Evolutionary conservation across 2,113 vertebrate genomes (phyloP).

Genomic region (Siniperca knerii): DNA sequence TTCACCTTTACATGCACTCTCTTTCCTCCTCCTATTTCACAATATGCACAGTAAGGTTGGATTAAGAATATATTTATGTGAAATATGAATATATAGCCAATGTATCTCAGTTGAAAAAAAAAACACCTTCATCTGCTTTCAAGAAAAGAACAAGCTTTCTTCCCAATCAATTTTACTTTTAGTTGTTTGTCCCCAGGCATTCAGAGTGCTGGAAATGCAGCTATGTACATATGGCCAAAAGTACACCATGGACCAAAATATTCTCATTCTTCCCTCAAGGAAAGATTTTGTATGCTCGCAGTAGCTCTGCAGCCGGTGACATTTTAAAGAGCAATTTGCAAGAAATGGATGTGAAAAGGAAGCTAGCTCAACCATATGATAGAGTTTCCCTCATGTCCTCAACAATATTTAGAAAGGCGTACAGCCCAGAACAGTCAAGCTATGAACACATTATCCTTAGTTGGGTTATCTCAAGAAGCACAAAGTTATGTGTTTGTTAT

Average conservation of each 20-base stretch:
- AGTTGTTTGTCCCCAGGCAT: slow-evolving; percentile 8
- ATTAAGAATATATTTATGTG: background rate
- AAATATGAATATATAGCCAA: slow-evolving; percentile 6
- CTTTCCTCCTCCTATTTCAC: slow-evolving; percentile 1
- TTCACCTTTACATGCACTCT: background rate
- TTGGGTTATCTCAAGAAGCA: slow-evolving; percentile 24
- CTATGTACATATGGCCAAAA: slow-evolving; percentile 22
- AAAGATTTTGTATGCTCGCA: slow-evolving; percentile 33
- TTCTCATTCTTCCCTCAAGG: slow-evolving; percentile 26
- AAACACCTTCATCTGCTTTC: slow-evolving; percentile 7
- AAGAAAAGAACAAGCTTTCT: slow-evolving; percentile 30
- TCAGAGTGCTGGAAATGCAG: slow-evolving; percentile 24
- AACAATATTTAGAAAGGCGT: slow-evolving; percentile 45
- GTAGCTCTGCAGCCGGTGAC: slow-evolving; percentile 59
- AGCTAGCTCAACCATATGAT: slow-evolving; percentile 67
- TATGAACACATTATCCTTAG: slow-evolving; percentile 40
- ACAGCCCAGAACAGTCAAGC: slow-evolving; percentile 15
- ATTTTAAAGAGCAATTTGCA: slow-evolving; percentile 73
- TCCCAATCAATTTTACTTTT: slow-evolving; percentile 14
- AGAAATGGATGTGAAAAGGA: slow-evolving; percentile 53
- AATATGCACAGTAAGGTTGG: background rate
- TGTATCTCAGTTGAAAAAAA: slow-evolving; percentile 4
- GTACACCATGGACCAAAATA: slow-evolving; percentile 32
- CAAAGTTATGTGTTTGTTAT: slow-evolving; percentile 22
- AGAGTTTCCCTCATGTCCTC: slow-evolving; percentile 60